These are phyloP conservation scores for Probosciger aterrimus DNA, from an alignment of 2,113 vertebrate species.

Conservation along the genomic window DNA sequence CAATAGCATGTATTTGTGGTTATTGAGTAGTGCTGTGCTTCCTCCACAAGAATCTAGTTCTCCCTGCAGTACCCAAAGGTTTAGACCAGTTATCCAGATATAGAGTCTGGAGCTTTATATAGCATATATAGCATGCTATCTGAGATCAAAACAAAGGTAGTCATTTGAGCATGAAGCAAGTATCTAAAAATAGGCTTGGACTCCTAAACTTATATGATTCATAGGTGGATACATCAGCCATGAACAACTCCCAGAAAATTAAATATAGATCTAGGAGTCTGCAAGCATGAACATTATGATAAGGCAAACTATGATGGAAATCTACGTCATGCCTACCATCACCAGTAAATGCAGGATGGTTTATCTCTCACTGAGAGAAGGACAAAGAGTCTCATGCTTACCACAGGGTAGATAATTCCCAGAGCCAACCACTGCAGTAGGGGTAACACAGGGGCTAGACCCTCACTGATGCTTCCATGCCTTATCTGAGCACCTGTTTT, in stretches of 20 bases:
- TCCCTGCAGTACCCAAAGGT: background rate
- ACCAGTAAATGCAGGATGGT: background rate
- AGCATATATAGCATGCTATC: background rate
- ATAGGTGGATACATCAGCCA: background rate
- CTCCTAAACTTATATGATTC: background rate
- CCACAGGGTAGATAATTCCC: background rate
- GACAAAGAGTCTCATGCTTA: background rate
- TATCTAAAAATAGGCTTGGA: background rate
- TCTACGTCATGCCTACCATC: background rate
- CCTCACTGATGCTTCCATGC: background rate
- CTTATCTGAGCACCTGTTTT: background rate
- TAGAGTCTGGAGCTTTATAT: background rate
- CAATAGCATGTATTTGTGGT: background rate
- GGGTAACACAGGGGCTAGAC: fast-evolving
- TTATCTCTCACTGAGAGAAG: background rate
- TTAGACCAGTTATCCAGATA: background rate
- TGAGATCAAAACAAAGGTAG: background rate
- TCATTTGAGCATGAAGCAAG: background rate
- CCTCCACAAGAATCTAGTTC: background rate
- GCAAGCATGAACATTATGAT: background rate
- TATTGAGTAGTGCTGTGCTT: background rate
- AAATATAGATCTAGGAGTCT: background rate
- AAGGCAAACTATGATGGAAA: background rate
- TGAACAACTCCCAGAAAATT: background rate
- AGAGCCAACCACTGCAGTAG: background rate